Conservation (phyloP, 2,888 invertebrate genomes). For the Drymonia ruficornis region DNA sequence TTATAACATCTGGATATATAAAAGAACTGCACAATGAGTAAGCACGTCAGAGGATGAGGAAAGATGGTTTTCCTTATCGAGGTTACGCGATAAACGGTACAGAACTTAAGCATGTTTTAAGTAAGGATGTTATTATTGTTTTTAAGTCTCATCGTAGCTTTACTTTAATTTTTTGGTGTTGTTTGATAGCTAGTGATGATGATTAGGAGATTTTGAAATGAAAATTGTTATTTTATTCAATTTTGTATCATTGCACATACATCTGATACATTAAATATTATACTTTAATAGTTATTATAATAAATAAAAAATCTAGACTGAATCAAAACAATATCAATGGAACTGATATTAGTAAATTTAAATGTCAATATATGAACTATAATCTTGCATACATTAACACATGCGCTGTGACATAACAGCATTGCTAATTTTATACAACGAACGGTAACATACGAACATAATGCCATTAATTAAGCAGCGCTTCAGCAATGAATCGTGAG, state of each 20-base stretch:
- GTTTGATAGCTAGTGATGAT: no score
- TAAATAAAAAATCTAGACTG: no score
- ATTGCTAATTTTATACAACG: slow-evolving; percentile 10
- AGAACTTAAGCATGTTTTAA: not conserved
- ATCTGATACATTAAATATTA: no score
- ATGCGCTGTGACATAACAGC: slow-evolving; percentile 6
- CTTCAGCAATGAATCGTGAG: slow-evolving; percentile 31
- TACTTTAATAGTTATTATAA: no score
- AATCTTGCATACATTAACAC: not conserved
- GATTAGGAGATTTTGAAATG: no score
- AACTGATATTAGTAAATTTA: no score
- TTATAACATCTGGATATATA: not conserved
- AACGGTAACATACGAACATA: slow-evolving; percentile 20
- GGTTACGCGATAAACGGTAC: not conserved
- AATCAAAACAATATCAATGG: no score
- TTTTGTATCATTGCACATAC: no score
- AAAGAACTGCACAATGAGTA: not conserved
- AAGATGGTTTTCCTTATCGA: not conserved
- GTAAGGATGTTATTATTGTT: no score
- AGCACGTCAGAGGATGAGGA: not conserved
- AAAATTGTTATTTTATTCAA: no score
- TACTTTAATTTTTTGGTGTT: no score
- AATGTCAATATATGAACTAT: not conserved
- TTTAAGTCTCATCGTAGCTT: no score
- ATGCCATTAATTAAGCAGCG: slow-evolving; percentile 33